These are phyloP conservation scores for Latheticus oryzae DNA, from an alignment of 2,888 invertebrate species.

Conservation along the genomic window DNA sequence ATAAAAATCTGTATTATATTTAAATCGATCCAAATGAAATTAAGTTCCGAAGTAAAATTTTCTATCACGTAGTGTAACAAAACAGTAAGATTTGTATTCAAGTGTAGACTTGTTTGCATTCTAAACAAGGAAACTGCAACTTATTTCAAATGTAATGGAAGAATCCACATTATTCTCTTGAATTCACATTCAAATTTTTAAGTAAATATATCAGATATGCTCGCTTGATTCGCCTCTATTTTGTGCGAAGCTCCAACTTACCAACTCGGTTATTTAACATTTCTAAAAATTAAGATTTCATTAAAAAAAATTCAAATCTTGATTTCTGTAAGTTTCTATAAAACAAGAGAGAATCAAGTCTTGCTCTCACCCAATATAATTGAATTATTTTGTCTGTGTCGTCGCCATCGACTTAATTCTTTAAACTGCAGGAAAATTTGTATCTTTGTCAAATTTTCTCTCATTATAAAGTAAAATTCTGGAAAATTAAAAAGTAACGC, in stretches of 20 bases:
- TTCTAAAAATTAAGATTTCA: too few species aligned
- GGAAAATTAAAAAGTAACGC: slow-evolving; percentile 21
- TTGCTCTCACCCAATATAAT: too few species aligned
- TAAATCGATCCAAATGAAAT: slow-evolving; percentile 1
- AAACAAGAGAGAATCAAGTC: too few species aligned
- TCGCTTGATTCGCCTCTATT: too few species aligned
- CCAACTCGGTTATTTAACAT: too few species aligned
- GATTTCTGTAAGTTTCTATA: too few species aligned
- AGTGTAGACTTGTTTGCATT: slow-evolving; percentile 30
- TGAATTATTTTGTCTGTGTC: slow-evolving; percentile 27
- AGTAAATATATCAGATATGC: too few species aligned
- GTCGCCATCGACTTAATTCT: slow-evolving; percentile 28
- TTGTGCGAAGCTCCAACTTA: too few species aligned
- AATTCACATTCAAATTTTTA: slow-evolving; percentile 29
- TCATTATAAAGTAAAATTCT: slow-evolving; percentile 20
- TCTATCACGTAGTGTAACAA: slow-evolving; percentile 5
- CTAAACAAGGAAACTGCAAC: slow-evolving; percentile 27
- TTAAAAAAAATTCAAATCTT: too few species aligned
- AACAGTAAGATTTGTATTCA: slow-evolving; percentile 12
- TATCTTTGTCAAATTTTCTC: slow-evolving; percentile 16
- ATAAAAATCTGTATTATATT: slow-evolving; percentile 2
- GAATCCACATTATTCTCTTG: slow-evolving; percentile 23
- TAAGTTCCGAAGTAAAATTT: slow-evolving; percentile 6
- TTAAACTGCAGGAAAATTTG: slow-evolving; percentile 14
- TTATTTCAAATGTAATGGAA: slow-evolving; percentile 14